Evolutionary conservation across 2,113 vertebrate species (phyloP).

Genomic region (Dromaius novaehollandiae): DNA sequence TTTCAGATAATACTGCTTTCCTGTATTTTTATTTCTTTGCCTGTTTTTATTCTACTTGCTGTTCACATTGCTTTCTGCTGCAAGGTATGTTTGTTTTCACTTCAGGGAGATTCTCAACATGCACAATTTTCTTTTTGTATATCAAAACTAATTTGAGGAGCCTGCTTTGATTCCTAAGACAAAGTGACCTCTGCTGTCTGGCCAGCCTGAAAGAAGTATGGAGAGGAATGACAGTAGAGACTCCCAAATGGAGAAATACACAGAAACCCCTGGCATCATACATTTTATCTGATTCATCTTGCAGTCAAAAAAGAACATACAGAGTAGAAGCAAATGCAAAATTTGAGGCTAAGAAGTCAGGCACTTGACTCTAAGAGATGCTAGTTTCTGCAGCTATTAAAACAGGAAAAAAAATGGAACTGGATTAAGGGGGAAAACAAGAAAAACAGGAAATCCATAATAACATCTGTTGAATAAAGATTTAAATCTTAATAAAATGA

Average conservation of each 20-base stretch:
- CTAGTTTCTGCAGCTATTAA: background rate
- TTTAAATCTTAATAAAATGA: background rate
- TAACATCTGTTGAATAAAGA: background rate
- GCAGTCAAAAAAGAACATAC: background rate
- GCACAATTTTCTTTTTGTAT: background rate
- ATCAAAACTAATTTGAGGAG: background rate
- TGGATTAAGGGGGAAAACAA: background rate
- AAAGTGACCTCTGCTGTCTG: background rate
- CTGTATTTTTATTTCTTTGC: background rate
- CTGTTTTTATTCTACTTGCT: background rate
- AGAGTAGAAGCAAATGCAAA: background rate
- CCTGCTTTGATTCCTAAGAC: background rate
- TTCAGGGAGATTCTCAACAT: background rate
- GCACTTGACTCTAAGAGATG: background rate
- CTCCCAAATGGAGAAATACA: background rate
- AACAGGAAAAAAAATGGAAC: background rate
- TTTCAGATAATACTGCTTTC: background rate
- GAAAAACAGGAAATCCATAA: background rate
- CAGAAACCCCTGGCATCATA: background rate
- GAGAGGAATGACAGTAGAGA: background rate
- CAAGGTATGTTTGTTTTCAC: background rate
- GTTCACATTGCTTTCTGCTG: background rate
- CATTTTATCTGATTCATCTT: background rate
- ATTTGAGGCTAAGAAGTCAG: background rate
- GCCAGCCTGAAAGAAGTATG: background rate